phyloP scores from a whole-genome alignment of 2,888 invertebrate species.

The Pristionchus japonicus region DNA sequence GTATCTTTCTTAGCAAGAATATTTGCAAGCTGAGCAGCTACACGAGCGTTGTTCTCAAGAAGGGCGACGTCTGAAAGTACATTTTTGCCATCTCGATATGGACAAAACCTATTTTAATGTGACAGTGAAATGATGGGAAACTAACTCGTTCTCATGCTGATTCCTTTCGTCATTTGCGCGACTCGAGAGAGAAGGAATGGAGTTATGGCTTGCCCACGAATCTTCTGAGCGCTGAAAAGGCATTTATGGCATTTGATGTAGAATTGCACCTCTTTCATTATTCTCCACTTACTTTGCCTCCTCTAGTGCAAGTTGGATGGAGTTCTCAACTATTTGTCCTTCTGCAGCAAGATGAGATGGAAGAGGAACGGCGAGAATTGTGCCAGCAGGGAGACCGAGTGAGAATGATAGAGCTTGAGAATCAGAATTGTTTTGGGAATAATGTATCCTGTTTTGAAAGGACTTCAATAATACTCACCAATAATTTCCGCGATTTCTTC shows the following conservation, averaged over 20 bases:
- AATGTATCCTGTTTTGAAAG: not conserved
- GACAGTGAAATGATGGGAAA: not conserved
- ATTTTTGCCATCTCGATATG: too few species aligned
- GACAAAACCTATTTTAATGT: too few species aligned
- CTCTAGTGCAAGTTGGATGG: conserved; percentile 83
- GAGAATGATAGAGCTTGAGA: conserved; percentile 75
- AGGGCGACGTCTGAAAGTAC: conserved; percentile 86
- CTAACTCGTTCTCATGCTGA: conserved; percentile 87
- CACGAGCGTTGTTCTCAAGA: conserved; percentile 91
- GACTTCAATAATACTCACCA: conserved; percentile 66
- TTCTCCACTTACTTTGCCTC: conserved; percentile 77
- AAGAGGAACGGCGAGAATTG: conserved; percentile 91
- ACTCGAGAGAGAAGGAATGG: conserved; percentile 89
- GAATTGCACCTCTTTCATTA: too few species aligned
- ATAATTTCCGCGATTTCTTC: conserved; percentile 85
- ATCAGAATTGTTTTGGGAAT: conserved; percentile 54
- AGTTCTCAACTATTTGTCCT: conserved; percentile 81
- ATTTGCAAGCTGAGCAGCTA: conserved; percentile 87
- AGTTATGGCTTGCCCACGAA: conserved; percentile 90
- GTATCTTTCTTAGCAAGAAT: conserved; percentile 72
- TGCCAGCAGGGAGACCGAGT: conserved; percentile 77
- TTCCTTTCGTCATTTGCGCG: conserved; percentile 85
- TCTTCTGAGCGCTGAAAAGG: conserved; percentile 64
- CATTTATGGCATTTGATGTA: not conserved
- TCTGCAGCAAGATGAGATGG: conserved; percentile 80